These are phyloP conservation scores for Caenorhabditis imperialis DNA, from an alignment of 2,888 invertebrate species.

Conservation along the genomic window DNA sequence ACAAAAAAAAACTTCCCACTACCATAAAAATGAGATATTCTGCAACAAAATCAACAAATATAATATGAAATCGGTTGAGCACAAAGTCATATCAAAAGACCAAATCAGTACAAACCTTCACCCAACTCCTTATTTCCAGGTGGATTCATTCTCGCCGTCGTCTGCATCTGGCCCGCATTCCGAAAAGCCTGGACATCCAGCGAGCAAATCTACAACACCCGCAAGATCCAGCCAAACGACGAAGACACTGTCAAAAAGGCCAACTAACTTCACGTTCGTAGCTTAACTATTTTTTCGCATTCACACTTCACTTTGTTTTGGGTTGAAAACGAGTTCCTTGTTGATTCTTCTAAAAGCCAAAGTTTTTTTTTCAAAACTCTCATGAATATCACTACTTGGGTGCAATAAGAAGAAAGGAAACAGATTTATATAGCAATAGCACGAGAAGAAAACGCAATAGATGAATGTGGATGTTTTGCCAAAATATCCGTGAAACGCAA, in stretches of 20 bases:
- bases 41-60: too few species aligned
- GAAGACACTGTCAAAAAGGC: conserved; percentile 4
- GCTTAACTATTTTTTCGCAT: too few species aligned
- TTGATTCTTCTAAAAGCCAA: conserved; percentile 9
- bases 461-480: conserved; percentile 16
- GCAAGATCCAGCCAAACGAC: conserved; percentile 27
- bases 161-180: conserved; percentile 60
- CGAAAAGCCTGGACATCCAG: conserved; percentile 47
- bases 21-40: too few species aligned
- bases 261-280: conserved; percentile 3
- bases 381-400: too few species aligned
- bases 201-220: conserved; percentile 42
- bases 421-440: conserved; percentile 5
- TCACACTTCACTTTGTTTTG: not conserved
- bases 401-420: conserved; percentile 1
- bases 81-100: too few species aligned
- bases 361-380: too few species aligned
- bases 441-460: conserved; percentile 5
- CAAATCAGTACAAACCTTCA: too few species aligned
- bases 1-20: too few species aligned
- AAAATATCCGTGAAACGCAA: conserved; percentile 36
- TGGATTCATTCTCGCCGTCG: conserved; percentile 55
- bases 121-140: too few species aligned
- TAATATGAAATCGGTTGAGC: too few species aligned
- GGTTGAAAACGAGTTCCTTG: conserved; percentile 40